A percentile compares a stretch with the other conserved stretches of the same genome.
phyloP scores from a whole-genome alignment of 2,797 vertebrate species.

The Anabacerthia variegaticeps region DNA sequence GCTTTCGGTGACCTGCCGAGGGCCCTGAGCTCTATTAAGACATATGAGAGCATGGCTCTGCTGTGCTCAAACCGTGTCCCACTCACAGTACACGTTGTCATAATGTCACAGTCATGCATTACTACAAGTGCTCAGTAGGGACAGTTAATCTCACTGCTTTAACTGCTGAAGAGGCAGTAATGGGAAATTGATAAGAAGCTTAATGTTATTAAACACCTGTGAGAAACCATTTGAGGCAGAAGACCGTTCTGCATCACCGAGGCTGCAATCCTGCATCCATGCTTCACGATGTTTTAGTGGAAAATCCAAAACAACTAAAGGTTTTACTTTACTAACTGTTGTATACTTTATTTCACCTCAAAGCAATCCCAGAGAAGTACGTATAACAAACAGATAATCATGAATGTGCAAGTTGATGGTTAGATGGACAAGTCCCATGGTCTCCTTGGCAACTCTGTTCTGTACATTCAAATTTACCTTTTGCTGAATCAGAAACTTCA shows the following conservation, averaged over 20 bases:
- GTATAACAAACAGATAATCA: not conserved
- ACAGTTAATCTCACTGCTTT: not conserved
- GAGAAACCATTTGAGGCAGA: not conserved
- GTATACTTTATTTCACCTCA: not conserved
- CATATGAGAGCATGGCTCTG: not conserved
- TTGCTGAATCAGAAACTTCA: not conserved
- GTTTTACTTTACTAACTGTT: not conserved
- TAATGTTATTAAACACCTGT: constrained; percentile 21
- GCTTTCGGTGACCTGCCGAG: not conserved
- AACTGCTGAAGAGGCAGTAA: not conserved
- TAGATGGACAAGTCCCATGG: not conserved
- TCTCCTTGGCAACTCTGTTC: not conserved
- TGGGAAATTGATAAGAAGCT: not conserved
- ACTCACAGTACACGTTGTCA: fast-evolving
- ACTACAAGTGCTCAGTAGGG: not conserved
- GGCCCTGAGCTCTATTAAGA: not conserved
- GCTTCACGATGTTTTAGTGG: not conserved
- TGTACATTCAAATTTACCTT: not conserved
- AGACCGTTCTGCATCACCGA: not conserved
- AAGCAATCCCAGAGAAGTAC: not conserved
- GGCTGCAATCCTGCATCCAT: not conserved
- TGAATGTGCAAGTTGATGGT: not conserved
- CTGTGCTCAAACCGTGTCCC: not conserved
- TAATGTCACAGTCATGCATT: not conserved
- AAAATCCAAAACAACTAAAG: not conserved